phyloP scores from a whole-genome alignment of 2,888 invertebrate species.

The Noctuana brunneofusca region DNA sequence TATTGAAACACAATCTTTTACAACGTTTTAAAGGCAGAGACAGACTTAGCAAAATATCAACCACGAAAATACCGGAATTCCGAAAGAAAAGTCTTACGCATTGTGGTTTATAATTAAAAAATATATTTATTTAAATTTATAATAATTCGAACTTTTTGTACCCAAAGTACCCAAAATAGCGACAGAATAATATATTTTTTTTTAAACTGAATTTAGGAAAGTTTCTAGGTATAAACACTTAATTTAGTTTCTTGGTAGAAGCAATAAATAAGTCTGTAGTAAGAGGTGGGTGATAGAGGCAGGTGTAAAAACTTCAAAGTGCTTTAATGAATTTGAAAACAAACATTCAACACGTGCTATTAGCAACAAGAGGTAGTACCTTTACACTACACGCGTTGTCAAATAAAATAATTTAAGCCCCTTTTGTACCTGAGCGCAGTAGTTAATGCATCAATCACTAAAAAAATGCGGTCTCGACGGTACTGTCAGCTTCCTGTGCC shows the following conservation, averaged over 20 bases:
- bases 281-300: slow-evolving; percentile 39
- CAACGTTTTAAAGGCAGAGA: background rate
- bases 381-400: too few relatives aligned
- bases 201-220: background rate
- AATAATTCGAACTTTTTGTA: too few relatives aligned
- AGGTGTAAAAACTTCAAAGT: slow-evolving; percentile 58
- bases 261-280: slow-evolving; percentile 32
- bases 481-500: slow-evolving; percentile 38
- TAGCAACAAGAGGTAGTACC: slow-evolving; percentile 15
- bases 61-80: too few relatives aligned
- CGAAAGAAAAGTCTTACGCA: too few relatives aligned
- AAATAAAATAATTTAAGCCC: background rate
- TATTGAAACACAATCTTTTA: background rate
- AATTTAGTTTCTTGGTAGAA: background rate
- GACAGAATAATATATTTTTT: background rate
- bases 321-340: slow-evolving; percentile 46
- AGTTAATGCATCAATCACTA: slow-evolving; percentile 8
- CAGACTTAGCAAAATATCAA: too few relatives aligned
- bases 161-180: too few relatives aligned
- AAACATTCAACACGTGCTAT: slow-evolving; percentile 46
- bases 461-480: background rate
- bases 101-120: too few relatives aligned
- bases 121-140: too few relatives aligned
- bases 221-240: background rate
- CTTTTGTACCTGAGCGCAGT: background rate